Conservation (phyloP, 2,113 vertebrate species). For the Gadus chalcogrammus region DNA sequence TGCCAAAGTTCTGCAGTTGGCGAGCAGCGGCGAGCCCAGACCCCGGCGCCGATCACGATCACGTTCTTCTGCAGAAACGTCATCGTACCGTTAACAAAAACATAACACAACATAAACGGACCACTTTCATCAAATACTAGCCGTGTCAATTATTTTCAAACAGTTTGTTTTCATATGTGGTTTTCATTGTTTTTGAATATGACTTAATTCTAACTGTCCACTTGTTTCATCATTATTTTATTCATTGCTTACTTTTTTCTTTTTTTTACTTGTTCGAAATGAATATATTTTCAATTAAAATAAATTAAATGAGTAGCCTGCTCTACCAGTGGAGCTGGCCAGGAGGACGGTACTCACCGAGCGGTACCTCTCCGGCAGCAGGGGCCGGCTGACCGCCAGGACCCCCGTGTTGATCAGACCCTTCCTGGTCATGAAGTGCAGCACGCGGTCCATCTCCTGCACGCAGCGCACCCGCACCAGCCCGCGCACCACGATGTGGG, state of each 20-base stretch:
- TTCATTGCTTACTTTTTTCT: too few species aligned
- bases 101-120: neutral
- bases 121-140: neutral
- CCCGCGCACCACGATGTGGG: conserved; percentile 87
- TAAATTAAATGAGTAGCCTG: too few species aligned
- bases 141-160: neutral
- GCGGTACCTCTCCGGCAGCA: conserved; percentile 85
- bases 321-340: too few species aligned
- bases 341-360: conserved; percentile 68
- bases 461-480: conserved; percentile 92
- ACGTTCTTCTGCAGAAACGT: conserved; percentile 80
- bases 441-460: conserved; percentile 88
- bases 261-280: too few species aligned
- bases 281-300: too few species aligned
- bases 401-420: conserved; percentile 94
- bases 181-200: too few species aligned
- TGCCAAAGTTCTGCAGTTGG: conserved; percentile 93
- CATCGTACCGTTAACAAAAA: conserved; percentile 7
- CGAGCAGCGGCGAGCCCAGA: conserved; percentile 92
- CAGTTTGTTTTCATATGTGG: too few species aligned
- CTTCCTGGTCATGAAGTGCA: conserved; percentile 94
- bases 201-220: too few species aligned
- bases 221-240: too few species aligned
- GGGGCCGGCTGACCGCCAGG: conserved; percentile 78
- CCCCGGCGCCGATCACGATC: conserved; percentile 87